Conservation (phyloP, 2,113 vertebrate genomes). For the Athene cunicularia region DNA sequence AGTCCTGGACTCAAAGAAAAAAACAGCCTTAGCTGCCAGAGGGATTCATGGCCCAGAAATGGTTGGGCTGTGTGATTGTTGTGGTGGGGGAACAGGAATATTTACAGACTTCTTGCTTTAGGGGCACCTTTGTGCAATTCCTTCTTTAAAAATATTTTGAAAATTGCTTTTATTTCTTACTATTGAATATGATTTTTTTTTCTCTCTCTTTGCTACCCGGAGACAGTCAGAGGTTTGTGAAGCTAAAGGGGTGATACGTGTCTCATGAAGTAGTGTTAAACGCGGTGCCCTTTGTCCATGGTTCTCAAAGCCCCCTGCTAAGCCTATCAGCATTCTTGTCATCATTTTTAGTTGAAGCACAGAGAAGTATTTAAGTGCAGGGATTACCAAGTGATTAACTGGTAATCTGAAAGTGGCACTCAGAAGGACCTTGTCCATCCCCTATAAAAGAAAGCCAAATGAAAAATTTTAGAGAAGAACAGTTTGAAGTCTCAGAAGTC, state of each 20-base stretch:
- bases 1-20: not conserved
- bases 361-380: not conserved
- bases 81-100: not conserved
- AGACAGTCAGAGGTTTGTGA: not conserved
- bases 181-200: not conserved
- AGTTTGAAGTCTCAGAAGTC: not conserved
- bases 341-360: not conserved
- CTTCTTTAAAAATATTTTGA: not conserved
- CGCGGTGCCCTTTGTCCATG: not conserved
- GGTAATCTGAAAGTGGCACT: not conserved
- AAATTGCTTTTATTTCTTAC: not conserved
- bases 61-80: not conserved
- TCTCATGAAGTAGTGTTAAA: not conserved
- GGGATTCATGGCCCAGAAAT: not conserved
- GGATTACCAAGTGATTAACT: not conserved
- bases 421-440: not conserved
- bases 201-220: not conserved
- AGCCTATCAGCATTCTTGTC: not conserved
- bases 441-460: not conserved
- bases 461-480: not conserved
- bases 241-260: accelerated
- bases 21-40: not conserved
- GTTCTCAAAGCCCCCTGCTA: not conserved
- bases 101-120: not conserved
- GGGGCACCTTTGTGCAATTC: not conserved